Base-by-base conservation (phyloP, 2,888 invertebrate genomes). In the Melangyna quadrimaculata region DNA sequence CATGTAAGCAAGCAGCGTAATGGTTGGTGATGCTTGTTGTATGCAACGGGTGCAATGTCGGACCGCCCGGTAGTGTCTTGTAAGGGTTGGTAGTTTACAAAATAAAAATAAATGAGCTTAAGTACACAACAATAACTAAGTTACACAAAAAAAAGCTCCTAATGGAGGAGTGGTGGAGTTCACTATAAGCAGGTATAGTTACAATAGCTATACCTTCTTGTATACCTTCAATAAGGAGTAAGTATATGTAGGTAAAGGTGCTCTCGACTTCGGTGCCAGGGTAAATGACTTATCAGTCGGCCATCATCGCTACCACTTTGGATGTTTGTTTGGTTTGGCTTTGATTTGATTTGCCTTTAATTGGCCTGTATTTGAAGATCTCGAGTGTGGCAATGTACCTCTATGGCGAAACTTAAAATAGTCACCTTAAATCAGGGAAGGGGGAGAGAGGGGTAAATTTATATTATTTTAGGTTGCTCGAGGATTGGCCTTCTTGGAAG, bases 1-100 rank as follows among this genome's bases (percentile, higher is more conserved):
- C 86, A 81, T 86, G 86, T 86, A 78, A 86, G 86, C 82, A 82
- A 82, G 82, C 69, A 59, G 48, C 77, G 86, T 81, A 86, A 86
- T 86, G 86, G 86, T 81, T 86, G 77, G 77, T 78, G 81, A 73
- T 78, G 73, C 73, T 69, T 80, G 84, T 72, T 77, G 84, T 75
- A 71, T 80, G 84, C 80, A 70, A 77, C 51, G 77, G 81, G 81
- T 86, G 86, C 86, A 81, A 70, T 86, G 86, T 81, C 43, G 86
- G 86, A 86, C 86, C 86, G 81, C 86, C 81, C 78, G 86, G 86
- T 35, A 70, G 69, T 78, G 45, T 59, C 73, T 72, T 81, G 81
- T 86, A 81, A 77, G 86, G 86, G 86, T 86, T 86, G 81, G 65
- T 81, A 48, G 77, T 73, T 78, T 29, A 75, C 63, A 81, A 29